These are phyloP conservation scores for Amphimallon solstitiale DNA, from an alignment of 2,888 invertebrate genomes.

Conservation along the genomic window DNA sequence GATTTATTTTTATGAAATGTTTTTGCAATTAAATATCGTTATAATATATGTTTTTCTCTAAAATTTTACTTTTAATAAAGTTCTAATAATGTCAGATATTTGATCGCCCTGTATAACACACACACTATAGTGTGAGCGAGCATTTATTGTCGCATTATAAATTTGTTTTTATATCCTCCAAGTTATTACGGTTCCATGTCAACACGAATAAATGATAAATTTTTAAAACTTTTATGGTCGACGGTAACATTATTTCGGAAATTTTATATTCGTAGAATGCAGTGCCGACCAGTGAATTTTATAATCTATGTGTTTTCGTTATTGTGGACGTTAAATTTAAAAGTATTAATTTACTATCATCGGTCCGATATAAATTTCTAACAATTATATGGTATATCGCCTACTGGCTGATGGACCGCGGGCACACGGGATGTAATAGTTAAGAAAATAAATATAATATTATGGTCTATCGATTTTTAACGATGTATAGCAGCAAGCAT, in stretches of 20 bases:
- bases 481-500: conserved; percentile 17
- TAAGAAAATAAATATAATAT: too few species aligned
- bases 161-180: conserved; percentile 19
- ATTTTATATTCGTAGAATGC: background rate
- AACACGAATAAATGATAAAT: conserved; percentile 29
- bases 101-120: too few species aligned
- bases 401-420: background rate
- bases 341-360: conserved; percentile 21
- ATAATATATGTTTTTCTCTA: too few species aligned
- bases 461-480: conserved; percentile 9
- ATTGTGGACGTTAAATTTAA: background rate
- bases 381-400: conserved; percentile 25
- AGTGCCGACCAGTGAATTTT: too few species aligned
- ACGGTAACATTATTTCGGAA: conserved; percentile 22
- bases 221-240: conserved; percentile 21
- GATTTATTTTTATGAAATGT: too few species aligned
- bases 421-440: too few species aligned
- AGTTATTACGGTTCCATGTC: conserved; percentile 20
- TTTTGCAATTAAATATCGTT: too few species aligned
- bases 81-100: too few species aligned
- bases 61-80: too few species aligned
- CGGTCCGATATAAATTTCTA: conserved; percentile 11
- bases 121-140: too few species aligned
- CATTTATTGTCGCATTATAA: conserved; percentile 9
- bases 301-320: too few species aligned